Evolutionary conservation across 2,113 vertebrate genomes (phyloP), one percentile per base, ranked within the genome.

Genomic region (Siniperca chuatsi): DNA sequence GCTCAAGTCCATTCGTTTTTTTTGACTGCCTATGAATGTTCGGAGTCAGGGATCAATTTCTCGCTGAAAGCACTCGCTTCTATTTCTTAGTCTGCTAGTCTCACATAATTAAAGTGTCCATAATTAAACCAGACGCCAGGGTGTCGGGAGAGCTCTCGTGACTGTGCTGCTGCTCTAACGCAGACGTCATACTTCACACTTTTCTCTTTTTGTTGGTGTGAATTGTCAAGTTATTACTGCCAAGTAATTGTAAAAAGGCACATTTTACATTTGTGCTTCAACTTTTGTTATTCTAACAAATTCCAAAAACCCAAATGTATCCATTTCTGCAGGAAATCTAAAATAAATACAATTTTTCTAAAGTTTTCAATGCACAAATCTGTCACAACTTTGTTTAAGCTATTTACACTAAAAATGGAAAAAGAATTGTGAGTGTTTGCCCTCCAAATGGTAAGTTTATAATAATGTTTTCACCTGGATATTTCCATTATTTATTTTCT

Each of bases 121-220:
- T 93, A 94, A 91, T 94, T 92, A 91, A 93, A 89, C 11, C 73
- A 75, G 85, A 90, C 61, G 69, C 57, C 75, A 9, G 75, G 10
- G 75, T 79, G 84, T 83, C 82, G 70, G 81, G 89, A 86, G 78
- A 88, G 81, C 86, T 78, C 78, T 78, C 0, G 25, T 70, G 89
- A 85, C 54, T 46, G 68, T 21, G 77, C 78, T 11, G 65, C 67
- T 25, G 75, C 77, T 84, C 72, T 54, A 29, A 81, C 6, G n/a
- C 68, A 73, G 58, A 52, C 52, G 23, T 73, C 68, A 76, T 10
- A 1, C 57, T 78, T 92, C 77, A 65, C 83, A 86, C 83, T 52
- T 70, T 35, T n/a, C n/a, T 82, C 67, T 44, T 60, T 82, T 54
- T 62, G 11, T 35, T 23, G n/a, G 33, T 35, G 64, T 40, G 37